Conservation (phyloP, 2,113 vertebrate species). For the Candoia aspera region DNA sequence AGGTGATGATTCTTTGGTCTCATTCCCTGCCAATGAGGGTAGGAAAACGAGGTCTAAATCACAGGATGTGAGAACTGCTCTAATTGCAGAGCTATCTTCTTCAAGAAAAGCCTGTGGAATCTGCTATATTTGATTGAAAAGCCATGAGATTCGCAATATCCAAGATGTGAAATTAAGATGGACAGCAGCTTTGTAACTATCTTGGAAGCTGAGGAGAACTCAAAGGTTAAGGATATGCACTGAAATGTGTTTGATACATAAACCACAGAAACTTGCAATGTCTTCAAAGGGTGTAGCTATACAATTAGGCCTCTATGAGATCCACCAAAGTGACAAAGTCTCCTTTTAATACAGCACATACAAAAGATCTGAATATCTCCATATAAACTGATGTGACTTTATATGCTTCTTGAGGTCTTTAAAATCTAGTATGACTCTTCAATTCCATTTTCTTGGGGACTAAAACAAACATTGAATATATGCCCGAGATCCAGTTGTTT, state of each 20-base stretch:
- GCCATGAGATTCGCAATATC: not conserved
- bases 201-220: not conserved
- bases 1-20: not conserved
- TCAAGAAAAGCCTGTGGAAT: not conserved
- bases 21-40: not conserved
- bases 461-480: not conserved
- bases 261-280: not conserved
- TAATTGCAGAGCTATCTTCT: not conserved
- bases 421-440: not conserved
- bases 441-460: not conserved
- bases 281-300: not conserved
- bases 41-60: not conserved
- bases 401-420: not conserved
- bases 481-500: not conserved
- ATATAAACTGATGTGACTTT: not conserved
- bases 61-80: not conserved
- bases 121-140: not conserved
- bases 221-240: not conserved
- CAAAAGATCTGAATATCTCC: not conserved
- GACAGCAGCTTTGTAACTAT: not conserved
- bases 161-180: not conserved
- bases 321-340: not conserved
- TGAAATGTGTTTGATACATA: not conserved
- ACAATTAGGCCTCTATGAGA: not conserved
- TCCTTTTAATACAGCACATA: not conserved